phyloP scores from a whole-genome alignment of 2,113 vertebrate genomes.

The Illadopsis cleaveri region DNA sequence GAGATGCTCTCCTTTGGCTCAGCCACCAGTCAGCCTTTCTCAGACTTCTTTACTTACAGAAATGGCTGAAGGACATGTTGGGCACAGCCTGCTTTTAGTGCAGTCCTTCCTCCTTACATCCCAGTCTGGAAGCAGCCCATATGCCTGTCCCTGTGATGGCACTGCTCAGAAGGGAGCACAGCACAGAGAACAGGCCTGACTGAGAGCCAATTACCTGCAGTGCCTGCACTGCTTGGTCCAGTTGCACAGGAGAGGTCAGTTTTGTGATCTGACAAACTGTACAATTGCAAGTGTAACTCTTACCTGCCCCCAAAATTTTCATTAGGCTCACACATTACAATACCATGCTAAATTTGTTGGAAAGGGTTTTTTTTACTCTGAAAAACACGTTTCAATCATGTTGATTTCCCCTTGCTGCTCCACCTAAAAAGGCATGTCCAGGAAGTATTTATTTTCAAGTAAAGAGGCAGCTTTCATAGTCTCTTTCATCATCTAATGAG shows the following conservation, averaged over 20 bases:
- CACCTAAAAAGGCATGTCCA: background rate
- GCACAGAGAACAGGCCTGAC: background rate
- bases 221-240: background rate
- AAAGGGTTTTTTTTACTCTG: background rate
- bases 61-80: background rate
- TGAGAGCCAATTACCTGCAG: background rate
- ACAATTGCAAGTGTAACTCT: background rate
- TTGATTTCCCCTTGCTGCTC: background rate
- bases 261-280: background rate
- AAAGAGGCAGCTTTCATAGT: background rate
- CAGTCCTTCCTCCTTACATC: background rate
- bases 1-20: background rate
- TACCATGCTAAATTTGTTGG: background rate
- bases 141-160: background rate
- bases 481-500: constrained; percentile 50
- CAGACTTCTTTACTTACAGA: background rate
- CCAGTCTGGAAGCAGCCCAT: background rate
- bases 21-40: background rate
- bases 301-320: background rate
- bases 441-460: constrained; percentile 56
- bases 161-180: background rate
- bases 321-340: background rate
- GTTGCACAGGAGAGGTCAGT: background rate
- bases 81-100: background rate
- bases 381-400: background rate